These are phyloP conservation scores for Phenganax stokvisi DNA, from an alignment of 92 coral and sea anemone genomes.

Conservation along the genomic window DNA sequence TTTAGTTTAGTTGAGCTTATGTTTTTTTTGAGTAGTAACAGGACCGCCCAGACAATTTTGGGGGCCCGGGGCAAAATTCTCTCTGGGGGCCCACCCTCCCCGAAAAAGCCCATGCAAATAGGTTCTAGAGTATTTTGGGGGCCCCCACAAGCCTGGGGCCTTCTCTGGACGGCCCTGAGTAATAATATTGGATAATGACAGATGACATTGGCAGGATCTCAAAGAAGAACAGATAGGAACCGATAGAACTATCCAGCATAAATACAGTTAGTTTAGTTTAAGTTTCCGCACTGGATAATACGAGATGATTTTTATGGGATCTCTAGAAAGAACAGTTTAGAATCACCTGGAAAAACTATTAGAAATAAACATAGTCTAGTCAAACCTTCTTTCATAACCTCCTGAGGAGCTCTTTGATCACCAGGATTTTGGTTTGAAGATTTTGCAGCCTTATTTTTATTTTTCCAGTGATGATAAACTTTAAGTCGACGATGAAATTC, in stretches of 20 bases:
- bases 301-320: neutral
- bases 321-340: neutral
- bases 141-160: too few relatives aligned
- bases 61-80: too few relatives aligned
- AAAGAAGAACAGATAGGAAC: neutral
- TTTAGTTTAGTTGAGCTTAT: neutral
- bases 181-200: neutral
- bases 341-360: neutral
- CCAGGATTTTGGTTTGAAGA: conserved; percentile 56
- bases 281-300: conserved; percentile 6
- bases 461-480: conserved; percentile 99
- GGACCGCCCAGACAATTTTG: too few relatives aligned
- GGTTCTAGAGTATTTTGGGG: neutral
- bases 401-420: conserved; percentile 90
- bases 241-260: neutral
- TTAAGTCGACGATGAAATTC: conserved; percentile 95
- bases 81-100: too few relatives aligned
- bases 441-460: conserved; percentile 78
- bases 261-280: neutral
- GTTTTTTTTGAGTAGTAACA: too few relatives aligned
- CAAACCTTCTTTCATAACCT: conserved; percentile 58
- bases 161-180: neutral
- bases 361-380: neutral
- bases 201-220: neutral
- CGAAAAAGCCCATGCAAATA: too few relatives aligned